Evolutionary conservation across 2,888 invertebrate genomes (phyloP).

Genomic region (Blomia tropicalis): DNA sequence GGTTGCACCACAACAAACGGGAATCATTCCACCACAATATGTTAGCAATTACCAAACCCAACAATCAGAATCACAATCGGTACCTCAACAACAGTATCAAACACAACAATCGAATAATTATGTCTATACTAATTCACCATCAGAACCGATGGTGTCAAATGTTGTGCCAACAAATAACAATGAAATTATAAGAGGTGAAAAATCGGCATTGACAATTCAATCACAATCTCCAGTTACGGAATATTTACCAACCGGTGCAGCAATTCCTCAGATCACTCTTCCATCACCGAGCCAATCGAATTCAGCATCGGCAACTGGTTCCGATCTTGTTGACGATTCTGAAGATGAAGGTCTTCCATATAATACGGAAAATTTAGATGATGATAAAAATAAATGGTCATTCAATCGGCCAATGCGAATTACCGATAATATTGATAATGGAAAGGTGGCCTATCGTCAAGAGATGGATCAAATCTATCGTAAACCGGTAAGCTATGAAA

Average conservation of each 20-base stretch:
- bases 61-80: no score
- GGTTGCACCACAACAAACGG: background rate
- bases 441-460: background rate
- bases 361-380: slow-evolving; percentile 9
- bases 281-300: background rate
- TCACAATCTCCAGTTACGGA: background rate
- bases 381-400: background rate
- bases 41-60: background rate
- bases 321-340: background rate
- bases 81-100: background rate
- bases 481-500: background rate
- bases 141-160: background rate
- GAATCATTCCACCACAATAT: background rate
- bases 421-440: background rate
- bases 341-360: slow-evolving; percentile 11
- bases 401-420: background rate
- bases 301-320: background rate
- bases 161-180: background rate
- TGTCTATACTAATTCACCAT: background rate
- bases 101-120: background rate
- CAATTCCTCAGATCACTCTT: background rate
- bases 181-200: no score
- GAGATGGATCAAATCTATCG: background rate
- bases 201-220: background rate
- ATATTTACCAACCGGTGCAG: background rate